Conservation (phyloP, 2,888 invertebrate genomes). For the Dusona sp. region DNA sequence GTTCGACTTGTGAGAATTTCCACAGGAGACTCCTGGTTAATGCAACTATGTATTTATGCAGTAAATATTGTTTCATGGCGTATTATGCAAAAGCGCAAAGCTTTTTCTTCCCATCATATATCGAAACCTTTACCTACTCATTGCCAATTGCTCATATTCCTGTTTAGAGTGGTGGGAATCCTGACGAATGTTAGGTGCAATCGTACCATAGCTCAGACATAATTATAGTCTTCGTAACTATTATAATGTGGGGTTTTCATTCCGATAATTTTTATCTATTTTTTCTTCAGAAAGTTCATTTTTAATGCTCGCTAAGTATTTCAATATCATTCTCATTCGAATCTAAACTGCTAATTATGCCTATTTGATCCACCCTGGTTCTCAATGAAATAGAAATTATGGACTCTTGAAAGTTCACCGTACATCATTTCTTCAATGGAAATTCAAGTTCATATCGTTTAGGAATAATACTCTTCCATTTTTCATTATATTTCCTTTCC, state of each 20-base stretch:
- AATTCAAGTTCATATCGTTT: neutral
- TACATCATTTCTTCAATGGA: neutral
- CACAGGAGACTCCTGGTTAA: conserved; percentile 19
- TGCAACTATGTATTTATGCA: conserved; percentile 18
- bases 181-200: conserved; percentile 9
- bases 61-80: conserved; percentile 23
- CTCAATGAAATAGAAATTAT: neutral
- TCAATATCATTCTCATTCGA: neutral
- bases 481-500: neutral
- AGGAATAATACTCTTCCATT: neutral
- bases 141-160: conserved; percentile 9
- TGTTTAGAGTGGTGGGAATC: conserved; percentile 12
- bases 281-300: neutral
- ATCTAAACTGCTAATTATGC: neutral
- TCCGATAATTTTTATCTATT: neutral
- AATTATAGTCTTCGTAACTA: neutral
- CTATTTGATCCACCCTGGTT: neutral
- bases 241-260: neutral
- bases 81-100: conserved; percentile 15
- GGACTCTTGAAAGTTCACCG: neutral
- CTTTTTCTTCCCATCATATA: conserved; percentile 9
- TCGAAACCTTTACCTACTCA: conserved; percentile 17
- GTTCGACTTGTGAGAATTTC: conserved; percentile 39
- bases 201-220: neutral
- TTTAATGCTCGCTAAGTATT: neutral